phyloP scores from a whole-genome alignment of 2,797 vertebrate genomes.

The Macroramphosus scolopax region DNA sequence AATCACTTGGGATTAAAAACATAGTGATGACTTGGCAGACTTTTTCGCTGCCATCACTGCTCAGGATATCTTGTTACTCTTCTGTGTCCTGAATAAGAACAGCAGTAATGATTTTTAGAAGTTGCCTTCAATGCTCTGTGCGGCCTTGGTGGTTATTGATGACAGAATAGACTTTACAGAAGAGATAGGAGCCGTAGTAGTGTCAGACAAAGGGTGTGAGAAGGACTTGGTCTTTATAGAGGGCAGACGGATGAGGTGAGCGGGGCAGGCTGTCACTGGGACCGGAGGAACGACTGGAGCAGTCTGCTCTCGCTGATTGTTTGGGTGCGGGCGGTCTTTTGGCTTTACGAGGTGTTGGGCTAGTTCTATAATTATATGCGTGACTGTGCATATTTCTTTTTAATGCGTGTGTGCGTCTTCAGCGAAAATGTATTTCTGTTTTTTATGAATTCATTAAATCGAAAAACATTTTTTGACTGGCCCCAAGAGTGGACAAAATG shows the following conservation, averaged over 20 bases:
- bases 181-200: constrained; percentile 14
- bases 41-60: constrained; percentile 13
- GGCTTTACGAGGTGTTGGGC: constrained; percentile 75
- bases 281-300: constrained; percentile 64
- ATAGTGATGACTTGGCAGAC: constrained; percentile 18
- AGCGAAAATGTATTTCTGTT: too few species aligned
- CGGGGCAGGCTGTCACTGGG: constrained; percentile 67
- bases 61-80: constrained; percentile 19
- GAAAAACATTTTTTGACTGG: constrained; percentile 6
- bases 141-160: too few species aligned
- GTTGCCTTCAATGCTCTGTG: neutral
- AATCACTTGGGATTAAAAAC: neutral
- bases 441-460: too few species aligned
- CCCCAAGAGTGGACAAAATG: constrained; percentile 29
- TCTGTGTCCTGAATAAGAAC: constrained; percentile 1
- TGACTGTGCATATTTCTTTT: constrained; percentile 16
- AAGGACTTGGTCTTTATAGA: constrained; percentile 56
- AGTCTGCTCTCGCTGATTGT: constrained; percentile 66
- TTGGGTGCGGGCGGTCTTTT: constrained; percentile 62
- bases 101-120: too few species aligned
- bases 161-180: too few species aligned
- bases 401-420: too few species aligned
- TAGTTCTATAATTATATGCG: constrained; percentile 28
- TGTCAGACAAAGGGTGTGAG: constrained; percentile 32
- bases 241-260: constrained; percentile 75